Evolutionary conservation across 2,797 vertebrate species (phyloP).

Genomic region (Lagorchestes hirsutus): DNA sequence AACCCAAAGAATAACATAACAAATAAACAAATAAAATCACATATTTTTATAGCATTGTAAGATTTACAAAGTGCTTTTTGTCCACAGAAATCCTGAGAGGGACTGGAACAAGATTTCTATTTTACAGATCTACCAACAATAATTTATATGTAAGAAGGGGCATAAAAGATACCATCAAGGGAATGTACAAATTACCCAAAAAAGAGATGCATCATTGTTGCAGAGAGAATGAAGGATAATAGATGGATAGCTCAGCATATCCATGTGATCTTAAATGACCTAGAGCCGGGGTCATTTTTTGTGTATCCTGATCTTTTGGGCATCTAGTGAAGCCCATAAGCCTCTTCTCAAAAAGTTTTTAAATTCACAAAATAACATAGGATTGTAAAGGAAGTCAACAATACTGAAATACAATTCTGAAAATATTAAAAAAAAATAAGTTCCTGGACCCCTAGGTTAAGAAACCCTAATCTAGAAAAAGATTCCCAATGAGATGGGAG

Average conservation of each 20-base stretch:
- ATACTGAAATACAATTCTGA: not conserved
- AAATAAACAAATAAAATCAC: not conserved
- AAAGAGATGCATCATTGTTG: not conserved
- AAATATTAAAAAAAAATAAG: not conserved
- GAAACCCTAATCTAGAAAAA: not conserved
- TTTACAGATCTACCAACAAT: not conserved
- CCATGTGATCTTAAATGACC: not conserved
- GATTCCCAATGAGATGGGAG: not conserved
- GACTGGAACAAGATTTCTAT: not conserved
- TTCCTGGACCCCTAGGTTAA: not conserved
- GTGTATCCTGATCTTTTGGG: not conserved
- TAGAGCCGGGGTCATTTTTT: not conserved
- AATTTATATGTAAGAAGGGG: not conserved
- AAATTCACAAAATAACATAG: not conserved
- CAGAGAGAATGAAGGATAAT: not conserved
- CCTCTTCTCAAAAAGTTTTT: not conserved
- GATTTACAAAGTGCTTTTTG: not conserved
- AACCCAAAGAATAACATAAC: not conserved
- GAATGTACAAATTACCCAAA: not conserved
- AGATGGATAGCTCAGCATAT: not conserved
- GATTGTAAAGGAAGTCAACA: not conserved
- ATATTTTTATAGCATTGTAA: not conserved
- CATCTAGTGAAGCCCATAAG: not conserved
- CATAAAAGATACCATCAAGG: not conserved
- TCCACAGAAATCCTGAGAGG: not conserved